These are phyloP conservation scores for Uropsilus gracilis DNA, from an alignment of 2,113 vertebrate genomes.

Conservation along the genomic window DNA sequence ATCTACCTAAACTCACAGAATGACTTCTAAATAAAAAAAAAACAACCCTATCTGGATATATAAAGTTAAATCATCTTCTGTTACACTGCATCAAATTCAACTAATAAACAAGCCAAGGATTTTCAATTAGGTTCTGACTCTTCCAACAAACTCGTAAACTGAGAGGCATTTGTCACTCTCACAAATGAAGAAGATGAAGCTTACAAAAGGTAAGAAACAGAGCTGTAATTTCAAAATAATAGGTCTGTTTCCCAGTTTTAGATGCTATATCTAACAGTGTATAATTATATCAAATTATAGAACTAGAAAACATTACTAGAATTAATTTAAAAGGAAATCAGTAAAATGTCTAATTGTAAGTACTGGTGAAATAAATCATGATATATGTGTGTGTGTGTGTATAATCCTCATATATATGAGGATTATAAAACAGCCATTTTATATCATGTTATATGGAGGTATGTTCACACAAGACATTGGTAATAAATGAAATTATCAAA, in stretches of 20 bases:
- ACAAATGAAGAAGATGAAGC: not conserved
- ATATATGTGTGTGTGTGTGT: too few relatives aligned
- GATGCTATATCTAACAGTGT: not conserved
- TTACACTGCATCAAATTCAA: not conserved
- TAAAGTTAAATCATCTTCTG: not conserved
- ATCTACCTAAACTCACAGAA: not conserved
- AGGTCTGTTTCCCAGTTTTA: not conserved
- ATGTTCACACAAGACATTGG: not conserved
- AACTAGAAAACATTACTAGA: not conserved
- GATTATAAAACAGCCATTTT: not conserved
- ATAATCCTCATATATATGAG: not conserved
- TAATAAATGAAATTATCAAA: not conserved
- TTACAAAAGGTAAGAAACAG: not conserved
- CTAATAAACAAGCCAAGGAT: not conserved
- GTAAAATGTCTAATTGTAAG: not conserved
- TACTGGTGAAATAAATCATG: not conserved
- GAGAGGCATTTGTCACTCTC: not conserved
- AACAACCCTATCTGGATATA: not conserved
- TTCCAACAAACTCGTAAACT: not conserved
- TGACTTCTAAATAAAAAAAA: not conserved
- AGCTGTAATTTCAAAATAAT: not conserved
- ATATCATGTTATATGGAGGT: not conserved
- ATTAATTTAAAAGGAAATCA: not conserved
- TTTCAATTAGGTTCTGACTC: not conserved
- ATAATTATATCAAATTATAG: not conserved